Conservation (phyloP, 1,140 invertebrate genomes). For the Calephelis nemesis region DNA sequence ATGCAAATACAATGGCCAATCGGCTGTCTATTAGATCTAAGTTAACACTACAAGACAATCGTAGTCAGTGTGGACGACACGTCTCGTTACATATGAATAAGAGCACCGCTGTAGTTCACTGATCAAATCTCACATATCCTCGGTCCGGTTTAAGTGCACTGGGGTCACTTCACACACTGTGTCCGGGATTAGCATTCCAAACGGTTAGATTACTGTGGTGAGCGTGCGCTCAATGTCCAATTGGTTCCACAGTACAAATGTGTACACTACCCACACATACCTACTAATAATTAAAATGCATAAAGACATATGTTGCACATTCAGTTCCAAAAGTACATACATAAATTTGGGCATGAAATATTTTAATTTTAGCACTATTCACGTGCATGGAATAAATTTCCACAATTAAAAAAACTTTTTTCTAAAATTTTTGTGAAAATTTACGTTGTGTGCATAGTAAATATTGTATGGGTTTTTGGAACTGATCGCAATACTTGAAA, state of each 20-base stretch:
- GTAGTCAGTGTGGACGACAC: constrained; percentile 10
- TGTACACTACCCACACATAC: constrained; percentile 41
- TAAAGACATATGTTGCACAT: not conserved
- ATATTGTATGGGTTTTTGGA: too few relatives aligned
- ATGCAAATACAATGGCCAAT: constrained; percentile 45
- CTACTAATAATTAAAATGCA: not conserved
- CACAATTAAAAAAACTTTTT: too few relatives aligned
- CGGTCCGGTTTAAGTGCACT: constrained; percentile 35
- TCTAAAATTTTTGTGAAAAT: too few relatives aligned
- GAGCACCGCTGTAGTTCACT: constrained; percentile 34
- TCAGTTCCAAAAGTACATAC: too few relatives aligned
- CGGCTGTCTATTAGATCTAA: constrained; percentile 32
- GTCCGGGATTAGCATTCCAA: constrained; percentile 66
- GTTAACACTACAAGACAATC: constrained; percentile 19
- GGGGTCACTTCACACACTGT: constrained; percentile 58
- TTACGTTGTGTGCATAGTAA: too few relatives aligned
- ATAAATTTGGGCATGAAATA: too few relatives aligned
- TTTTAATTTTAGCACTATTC: too few relatives aligned
- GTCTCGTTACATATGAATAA: constrained; percentile 13
- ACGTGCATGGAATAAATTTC: too few relatives aligned
- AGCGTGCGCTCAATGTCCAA: constrained; percentile 60
- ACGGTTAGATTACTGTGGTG: constrained; percentile 67
- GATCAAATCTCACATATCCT: constrained; percentile 27
- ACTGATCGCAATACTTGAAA: too few relatives aligned
- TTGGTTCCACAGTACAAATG: constrained; percentile 55